A percentile compares a stretch with the other conserved stretches of the same genome.
Conservation (phyloP, 2,888 invertebrate species). For the Hipparchia semele region DNA sequence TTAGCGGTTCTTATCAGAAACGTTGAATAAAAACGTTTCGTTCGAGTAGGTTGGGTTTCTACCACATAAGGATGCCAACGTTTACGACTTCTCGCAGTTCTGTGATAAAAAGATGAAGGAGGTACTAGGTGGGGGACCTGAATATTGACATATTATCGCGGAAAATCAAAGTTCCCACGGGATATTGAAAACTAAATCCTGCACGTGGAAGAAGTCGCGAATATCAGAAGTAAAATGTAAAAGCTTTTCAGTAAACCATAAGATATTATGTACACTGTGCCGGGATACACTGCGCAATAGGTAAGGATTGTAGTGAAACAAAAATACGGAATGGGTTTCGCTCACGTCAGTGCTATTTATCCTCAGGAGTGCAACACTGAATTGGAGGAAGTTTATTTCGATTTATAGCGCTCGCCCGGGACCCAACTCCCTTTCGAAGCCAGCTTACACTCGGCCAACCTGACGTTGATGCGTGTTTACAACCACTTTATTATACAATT, state of each 20-base stretch:
- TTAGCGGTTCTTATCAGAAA: too few relatives aligned
- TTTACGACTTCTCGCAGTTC: too few relatives aligned
- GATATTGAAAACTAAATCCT: too few relatives aligned
- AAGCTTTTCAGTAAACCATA: background rate
- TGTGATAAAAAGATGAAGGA: too few relatives aligned
- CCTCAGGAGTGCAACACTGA: constrained; percentile 20
- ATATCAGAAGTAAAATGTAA: background rate
- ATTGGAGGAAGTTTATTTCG: constrained; percentile 30
- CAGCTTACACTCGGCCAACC: constrained; percentile 15
- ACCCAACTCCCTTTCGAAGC: constrained; percentile 22
- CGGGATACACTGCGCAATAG: constrained; percentile 3
- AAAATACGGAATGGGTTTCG: constrained; percentile 15
- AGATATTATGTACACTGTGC: background rate
- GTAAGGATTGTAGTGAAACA: constrained; percentile 17
- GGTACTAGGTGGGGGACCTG: too few relatives aligned
- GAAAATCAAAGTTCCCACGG: too few relatives aligned
- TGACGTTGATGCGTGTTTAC: constrained; percentile 20
- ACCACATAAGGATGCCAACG: too few relatives aligned
- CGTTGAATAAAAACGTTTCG: too few relatives aligned
- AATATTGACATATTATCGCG: too few relatives aligned
- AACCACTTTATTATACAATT: background rate
- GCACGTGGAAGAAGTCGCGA: too few relatives aligned
- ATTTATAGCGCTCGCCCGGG: constrained; percentile 32
- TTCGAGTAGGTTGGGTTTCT: too few relatives aligned
- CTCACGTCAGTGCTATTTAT: constrained; percentile 22